Evolutionary conservation across 2,113 vertebrate species (phyloP), one percentile per base, ranked within the genome.

Genomic region (Tupaia tana): DNA sequence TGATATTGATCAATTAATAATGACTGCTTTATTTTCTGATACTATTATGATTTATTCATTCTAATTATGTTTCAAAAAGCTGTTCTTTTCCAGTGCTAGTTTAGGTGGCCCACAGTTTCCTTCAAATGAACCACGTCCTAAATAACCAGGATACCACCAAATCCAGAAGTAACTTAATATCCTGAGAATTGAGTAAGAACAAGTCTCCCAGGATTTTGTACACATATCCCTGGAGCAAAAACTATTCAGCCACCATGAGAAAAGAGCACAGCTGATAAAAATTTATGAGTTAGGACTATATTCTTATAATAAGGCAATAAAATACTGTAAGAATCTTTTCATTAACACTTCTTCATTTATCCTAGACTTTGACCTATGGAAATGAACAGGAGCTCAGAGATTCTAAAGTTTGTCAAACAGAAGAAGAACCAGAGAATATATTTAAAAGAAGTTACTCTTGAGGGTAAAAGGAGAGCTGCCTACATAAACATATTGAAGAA

Each of bases 111-210:
- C 61, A 18, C n/a, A 8, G 27, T 27, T 59, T 75, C 18, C 34
- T 64, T 82, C 58, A 82, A 16, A 75, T 86, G 91, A 74, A 83
- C 34, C n/a, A 90, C 81, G 86, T 69, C 25, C 79, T 85, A 89
- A 70, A 59, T 73, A 73, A 78, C 19, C 89, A 90, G 16, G 9
- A 31, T 66, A n/a, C 31, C 75, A 74, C 54, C 31, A 52, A 93
- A 78, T 59, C 27, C 75, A 54, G 34, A 67, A 93, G 67, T 20
- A 75, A 82, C 64, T 19, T 24, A 10, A 34, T 64, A 27, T 24
- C 52, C 8, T 59, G 54, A 95, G 78, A 88, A 70, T 2, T 86
- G 74, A 20, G 29, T 74, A 89, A 89, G 19, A 91, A 27, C 58
- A 71, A 61, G 25, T 77, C 43, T 91, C 58, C 59, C 64, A 81